Base-by-base conservation (phyloP, 2,888 invertebrate species). In the Melinopterus prodromus region DNA sequence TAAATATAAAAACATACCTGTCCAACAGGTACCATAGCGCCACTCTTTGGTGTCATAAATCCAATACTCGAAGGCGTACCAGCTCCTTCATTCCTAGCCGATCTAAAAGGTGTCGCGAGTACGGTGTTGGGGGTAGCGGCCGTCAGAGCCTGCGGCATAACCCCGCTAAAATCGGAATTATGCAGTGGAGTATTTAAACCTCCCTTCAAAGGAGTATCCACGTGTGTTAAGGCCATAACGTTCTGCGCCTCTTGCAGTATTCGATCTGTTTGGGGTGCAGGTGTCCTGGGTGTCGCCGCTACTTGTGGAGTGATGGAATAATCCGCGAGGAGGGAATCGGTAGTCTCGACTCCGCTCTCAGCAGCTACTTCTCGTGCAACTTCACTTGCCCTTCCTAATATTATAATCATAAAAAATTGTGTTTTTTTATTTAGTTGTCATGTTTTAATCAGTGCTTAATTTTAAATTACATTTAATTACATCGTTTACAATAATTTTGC, bases 211-310 rank as follows among this genome's bases (percentile, higher is more conserved):
- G 99, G 99, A 0, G 99, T 99, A 87, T 99, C 99, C 1, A 98
- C 98, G 88, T 99, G 98, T 0, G 98, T 97, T 16, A 99, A 90
- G 0, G 99, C 99, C 97, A 99, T 98, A 87, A 99, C 96, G 88
- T 99, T 99, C 89, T 99, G 98, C 0, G 99, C 99, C 90, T 99
- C 99, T 93, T 98, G 95, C 81, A 96, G 91, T 82, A 95, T 94
- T 84, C 93, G 93, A 89, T 98, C 98, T 12, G 95, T 95, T 79
- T 94, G 93, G 4, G 93, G 94, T 1, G 96, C 94, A 2, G 98
- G 98, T 0, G 98, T 98, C 80, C 98, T 92, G 0, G 98, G 97
- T 16, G 94, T 94, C 37, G 93, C 93, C 12, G 93, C 90, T 77
- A 93, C 92, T 83, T 92, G 92, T 0, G 94, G 94, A 6, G 95